Conservation (phyloP, 2,797 vertebrate genomes). For the Sebastes alutus region DNA sequence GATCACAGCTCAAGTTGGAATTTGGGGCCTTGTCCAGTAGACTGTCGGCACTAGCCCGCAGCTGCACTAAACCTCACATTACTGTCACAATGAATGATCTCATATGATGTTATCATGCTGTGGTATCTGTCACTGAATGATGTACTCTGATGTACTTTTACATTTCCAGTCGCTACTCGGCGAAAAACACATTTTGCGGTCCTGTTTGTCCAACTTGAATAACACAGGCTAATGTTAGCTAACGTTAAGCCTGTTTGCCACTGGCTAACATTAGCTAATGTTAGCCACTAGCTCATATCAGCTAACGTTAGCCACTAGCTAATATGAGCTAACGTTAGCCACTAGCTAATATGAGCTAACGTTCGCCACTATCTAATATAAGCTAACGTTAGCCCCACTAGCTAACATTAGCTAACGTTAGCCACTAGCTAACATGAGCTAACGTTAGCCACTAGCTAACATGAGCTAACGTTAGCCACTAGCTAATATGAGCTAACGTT, state of each 20-base stretch:
- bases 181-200: neutral
- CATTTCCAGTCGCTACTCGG: neutral
- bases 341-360: neutral
- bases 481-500: neutral
- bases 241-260: slow-evolving; percentile 15
- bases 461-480: slow-evolving; percentile 31
- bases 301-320: slow-evolving; percentile 13
- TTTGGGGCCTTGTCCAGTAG: slow-evolving; percentile 56
- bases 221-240: slow-evolving; percentile 27
- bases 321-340: neutral
- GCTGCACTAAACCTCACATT: slow-evolving; percentile 5
- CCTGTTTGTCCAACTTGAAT: slow-evolving; percentile 20
- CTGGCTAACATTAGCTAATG: neutral
- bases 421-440: neutral
- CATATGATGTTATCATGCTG: neutral
- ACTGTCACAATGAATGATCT: neutral
- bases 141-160: neutral
- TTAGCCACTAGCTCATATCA: neutral
- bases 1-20: slow-evolving; percentile 47
- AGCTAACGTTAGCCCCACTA: slow-evolving; percentile 9
- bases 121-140: fast-evolving
- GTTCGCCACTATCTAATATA: neutral
- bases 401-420: too few species aligned
- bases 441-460: neutral
- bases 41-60: slow-evolving; percentile 41